Evolutionary conservation across 1,140 invertebrate genomes (phyloP).

Genomic region (Formica selysi): DNA sequence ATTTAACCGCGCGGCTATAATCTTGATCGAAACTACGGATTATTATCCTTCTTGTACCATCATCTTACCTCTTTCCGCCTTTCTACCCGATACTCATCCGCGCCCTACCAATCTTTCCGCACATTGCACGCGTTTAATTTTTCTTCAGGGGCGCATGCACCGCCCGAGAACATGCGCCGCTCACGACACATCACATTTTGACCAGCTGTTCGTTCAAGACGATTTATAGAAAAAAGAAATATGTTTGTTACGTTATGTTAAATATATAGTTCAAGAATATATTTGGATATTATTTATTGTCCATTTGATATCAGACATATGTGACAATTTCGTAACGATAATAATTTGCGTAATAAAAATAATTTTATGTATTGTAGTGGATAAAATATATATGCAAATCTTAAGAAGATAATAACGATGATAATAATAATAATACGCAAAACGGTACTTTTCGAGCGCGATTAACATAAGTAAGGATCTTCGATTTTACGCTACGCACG

Average conservation of each 20-base stretch:
- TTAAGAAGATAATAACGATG: slow-evolving; percentile 43
- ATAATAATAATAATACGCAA: slow-evolving; percentile 35
- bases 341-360: neutral
- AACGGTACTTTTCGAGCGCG: slow-evolving; percentile 28
- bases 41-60: slow-evolving; percentile 79
- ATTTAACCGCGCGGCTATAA: slow-evolving; percentile 85
- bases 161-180: slow-evolving; percentile 29
- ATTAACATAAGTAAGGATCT: slow-evolving; percentile 52
- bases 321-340: neutral
- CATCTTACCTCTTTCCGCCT: slow-evolving; percentile 64
- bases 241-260: slow-evolving; percentile 1
- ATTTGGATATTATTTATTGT: neutral
- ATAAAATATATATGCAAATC: slow-evolving; percentile 21
- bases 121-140: slow-evolving; percentile 69
- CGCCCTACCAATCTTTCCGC: slow-evolving; percentile 68
- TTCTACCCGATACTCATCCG: slow-evolving; percentile 44
- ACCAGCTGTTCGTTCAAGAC: slow-evolving; percentile 25
- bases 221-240: slow-evolving; percentile 5
- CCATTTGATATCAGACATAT: neutral
- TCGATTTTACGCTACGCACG: slow-evolving; percentile 50
- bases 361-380: neutral
- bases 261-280: neutral
- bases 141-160: slow-evolving; percentile 59
- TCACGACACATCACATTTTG: slow-evolving; percentile 38
- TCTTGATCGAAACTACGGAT: slow-evolving; percentile 83